Evolutionary conservation across 2,113 vertebrate species (phyloP).

Genomic region (Oncorhynchus clarkii): DNA sequence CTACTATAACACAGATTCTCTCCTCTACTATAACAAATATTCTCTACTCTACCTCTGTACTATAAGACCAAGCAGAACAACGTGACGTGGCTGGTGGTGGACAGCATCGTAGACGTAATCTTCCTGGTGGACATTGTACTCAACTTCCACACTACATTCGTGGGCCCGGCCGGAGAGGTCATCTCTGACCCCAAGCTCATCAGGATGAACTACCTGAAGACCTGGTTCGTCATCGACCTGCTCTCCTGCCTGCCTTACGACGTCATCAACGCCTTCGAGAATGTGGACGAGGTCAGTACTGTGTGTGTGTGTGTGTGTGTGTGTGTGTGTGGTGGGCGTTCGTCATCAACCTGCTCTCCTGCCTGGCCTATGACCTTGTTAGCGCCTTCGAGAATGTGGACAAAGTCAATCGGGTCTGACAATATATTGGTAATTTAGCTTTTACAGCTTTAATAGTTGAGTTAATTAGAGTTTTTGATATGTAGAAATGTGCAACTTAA

Average conservation of each 20-base stretch:
- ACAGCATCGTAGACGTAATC: slow-evolving; percentile 98
- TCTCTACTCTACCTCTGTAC: too few relatives aligned
- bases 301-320: background rate
- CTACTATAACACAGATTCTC: too few relatives aligned
- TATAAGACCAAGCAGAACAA: slow-evolving; percentile 94
- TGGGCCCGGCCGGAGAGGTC: slow-evolving; percentile 95
- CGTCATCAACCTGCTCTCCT: too few relatives aligned
- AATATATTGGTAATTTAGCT: too few relatives aligned
- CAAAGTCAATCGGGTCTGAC: too few relatives aligned
- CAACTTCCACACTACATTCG: slow-evolving; percentile 98
- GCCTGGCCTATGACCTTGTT: too few relatives aligned
- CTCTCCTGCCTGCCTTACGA: slow-evolving; percentile 97
- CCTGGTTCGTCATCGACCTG: slow-evolving; percentile 98
- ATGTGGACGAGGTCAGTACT: slow-evolving; percentile 95
- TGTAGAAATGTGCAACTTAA: too few relatives aligned
- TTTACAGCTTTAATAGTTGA: too few relatives aligned
- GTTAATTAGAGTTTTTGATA: too few relatives aligned
- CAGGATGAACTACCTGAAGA: slow-evolving; percentile 99
- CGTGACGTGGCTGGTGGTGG: slow-evolving; percentile 95
- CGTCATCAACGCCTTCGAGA: slow-evolving; percentile 99
- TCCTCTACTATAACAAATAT: too few relatives aligned
- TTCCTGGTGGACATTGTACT: slow-evolving; percentile 98
- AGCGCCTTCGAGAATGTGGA: too few relatives aligned
- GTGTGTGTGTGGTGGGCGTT: too few relatives aligned
- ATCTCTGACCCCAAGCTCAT: slow-evolving; percentile 98